Evolutionary conservation across 2,888 invertebrate species (phyloP).

Genomic region (Cartodere bifasciata): DNA sequence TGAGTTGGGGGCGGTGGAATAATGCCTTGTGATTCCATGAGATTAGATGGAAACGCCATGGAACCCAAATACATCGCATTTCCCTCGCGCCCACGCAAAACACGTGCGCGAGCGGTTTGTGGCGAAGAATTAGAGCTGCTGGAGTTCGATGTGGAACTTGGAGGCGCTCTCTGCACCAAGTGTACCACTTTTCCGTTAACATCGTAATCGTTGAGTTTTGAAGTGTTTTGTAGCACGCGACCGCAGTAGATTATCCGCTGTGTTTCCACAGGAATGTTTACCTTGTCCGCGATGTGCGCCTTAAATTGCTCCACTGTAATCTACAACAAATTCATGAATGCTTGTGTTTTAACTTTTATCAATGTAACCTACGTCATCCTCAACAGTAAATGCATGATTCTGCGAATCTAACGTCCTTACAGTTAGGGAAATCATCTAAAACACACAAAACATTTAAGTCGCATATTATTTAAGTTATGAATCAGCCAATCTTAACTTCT

Average conservation of each 20-base stretch:
- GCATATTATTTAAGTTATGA: no score
- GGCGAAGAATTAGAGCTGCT: constrained; percentile 22
- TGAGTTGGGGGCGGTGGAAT: constrained; percentile 38
- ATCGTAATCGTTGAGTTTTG: constrained; percentile 74
- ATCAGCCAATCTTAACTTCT: no score
- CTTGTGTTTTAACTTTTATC: background rate
- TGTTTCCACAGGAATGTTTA: constrained; percentile 65
- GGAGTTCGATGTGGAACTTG: constrained; percentile 30
- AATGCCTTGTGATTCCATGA: constrained; percentile 34
- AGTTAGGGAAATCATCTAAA: constrained; percentile 71
- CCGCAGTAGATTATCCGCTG: constrained; percentile 92
- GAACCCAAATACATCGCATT: constrained; percentile 47
- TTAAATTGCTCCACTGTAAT: constrained; percentile 73
- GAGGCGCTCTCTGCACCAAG: constrained; percentile 79
- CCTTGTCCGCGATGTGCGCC: constrained; percentile 60
- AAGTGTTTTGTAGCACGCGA: constrained; percentile 81
- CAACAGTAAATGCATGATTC: constrained; percentile 69
- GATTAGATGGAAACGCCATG: constrained; percentile 42
- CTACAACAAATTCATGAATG: constrained; percentile 34
- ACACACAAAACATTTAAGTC: no score
- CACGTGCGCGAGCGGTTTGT: constrained; percentile 21
- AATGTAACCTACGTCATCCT: constrained; percentile 64
- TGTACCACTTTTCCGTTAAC: constrained; percentile 88
- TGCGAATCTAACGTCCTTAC: constrained; percentile 83
- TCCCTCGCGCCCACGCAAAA: constrained; percentile 25